Conservation (phyloP, 2,113 vertebrate species). For the Cettia cetti region DNA sequence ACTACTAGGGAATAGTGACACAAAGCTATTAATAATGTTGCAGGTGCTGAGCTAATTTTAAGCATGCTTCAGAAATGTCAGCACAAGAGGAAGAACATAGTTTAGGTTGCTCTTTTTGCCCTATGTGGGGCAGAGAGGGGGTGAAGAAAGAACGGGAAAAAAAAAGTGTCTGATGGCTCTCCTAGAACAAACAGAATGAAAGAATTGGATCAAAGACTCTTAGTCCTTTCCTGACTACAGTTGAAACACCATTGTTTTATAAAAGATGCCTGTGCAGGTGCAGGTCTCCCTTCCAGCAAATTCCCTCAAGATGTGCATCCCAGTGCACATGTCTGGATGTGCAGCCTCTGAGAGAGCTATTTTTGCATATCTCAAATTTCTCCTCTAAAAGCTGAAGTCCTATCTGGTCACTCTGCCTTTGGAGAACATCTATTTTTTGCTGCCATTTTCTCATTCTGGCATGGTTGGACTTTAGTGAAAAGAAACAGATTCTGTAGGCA, state of each 20-base stretch:
- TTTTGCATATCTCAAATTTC: background rate
- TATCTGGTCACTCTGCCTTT: background rate
- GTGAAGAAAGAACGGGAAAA: accelerated
- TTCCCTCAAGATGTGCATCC: background rate
- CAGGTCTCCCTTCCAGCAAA: background rate
- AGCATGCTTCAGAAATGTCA: background rate
- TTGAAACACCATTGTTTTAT: background rate
- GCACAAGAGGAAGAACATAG: background rate
- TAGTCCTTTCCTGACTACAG: background rate
- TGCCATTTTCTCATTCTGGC: background rate
- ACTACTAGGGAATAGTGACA: background rate
- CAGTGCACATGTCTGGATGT: background rate
- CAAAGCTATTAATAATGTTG: background rate
- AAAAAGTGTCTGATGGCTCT: background rate
- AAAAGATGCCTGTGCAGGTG: background rate
- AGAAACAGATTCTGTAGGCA: background rate
- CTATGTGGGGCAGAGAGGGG: background rate
- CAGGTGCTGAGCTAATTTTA: slow-evolving; percentile 26
- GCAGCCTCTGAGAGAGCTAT: background rate
- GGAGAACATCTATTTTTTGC: background rate
- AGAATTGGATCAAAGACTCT: background rate
- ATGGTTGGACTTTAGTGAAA: background rate
- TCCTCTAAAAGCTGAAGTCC: background rate
- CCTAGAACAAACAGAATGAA: background rate
- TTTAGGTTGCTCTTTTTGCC: background rate